phyloP scores from a whole-genome alignment of 2,797 vertebrate species.

The Petrocephalus sullivani region DNA sequence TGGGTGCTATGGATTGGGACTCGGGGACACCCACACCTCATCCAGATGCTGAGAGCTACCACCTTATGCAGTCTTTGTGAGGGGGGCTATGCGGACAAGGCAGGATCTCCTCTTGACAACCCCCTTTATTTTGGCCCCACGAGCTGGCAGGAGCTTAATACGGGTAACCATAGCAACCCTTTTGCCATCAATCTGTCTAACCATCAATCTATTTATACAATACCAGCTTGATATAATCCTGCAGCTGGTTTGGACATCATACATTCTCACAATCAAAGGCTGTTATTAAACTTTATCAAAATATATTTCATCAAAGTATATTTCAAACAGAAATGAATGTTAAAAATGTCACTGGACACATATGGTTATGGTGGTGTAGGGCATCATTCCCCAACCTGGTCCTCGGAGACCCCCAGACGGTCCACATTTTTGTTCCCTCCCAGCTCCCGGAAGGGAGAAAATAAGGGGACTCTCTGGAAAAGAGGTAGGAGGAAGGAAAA shows the following conservation, averaged over 20 bases:
- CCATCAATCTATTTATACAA: not conserved
- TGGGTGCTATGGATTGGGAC: not conserved
- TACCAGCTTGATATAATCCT: not conserved
- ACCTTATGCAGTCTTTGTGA: not conserved
- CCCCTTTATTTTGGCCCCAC: not conserved
- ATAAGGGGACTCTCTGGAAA: not conserved
- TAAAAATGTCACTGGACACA: not conserved
- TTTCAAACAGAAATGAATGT: not conserved
- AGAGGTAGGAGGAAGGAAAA: not conserved
- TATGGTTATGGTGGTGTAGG: not conserved
- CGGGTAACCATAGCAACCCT: not conserved
- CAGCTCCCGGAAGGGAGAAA: not conserved
- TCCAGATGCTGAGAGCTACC: not conserved
- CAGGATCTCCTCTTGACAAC: not conserved
- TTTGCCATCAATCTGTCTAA: not conserved
- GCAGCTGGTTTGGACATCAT: not conserved
- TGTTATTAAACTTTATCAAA: not conserved
- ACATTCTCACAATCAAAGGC: not conserved
- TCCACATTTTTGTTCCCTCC: not conserved
- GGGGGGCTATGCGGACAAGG: not conserved
- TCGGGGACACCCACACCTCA: not conserved
- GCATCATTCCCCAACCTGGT: not conserved
- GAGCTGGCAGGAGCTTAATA: not conserved
- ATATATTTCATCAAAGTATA: not conserved
- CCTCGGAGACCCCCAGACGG: not conserved